Conservation (phyloP, 2,113 vertebrate species). For the Macrotis lagotis region DNA sequence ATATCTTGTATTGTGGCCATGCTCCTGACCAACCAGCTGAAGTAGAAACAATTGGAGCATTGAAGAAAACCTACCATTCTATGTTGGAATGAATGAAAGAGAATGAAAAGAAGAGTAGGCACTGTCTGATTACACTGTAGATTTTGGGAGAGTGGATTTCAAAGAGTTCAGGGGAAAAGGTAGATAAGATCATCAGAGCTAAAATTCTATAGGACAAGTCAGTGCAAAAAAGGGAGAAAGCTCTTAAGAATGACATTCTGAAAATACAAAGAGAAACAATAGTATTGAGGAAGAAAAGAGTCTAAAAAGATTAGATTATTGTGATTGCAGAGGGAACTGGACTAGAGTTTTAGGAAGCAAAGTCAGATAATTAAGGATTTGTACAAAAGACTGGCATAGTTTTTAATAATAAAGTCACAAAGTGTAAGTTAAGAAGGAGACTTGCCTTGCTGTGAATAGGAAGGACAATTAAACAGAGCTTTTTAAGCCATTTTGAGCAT, state of each 20-base stretch:
- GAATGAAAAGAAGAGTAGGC: background rate
- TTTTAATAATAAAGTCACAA: background rate
- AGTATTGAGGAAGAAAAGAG: background rate
- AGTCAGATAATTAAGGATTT: background rate
- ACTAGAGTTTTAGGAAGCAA: background rate
- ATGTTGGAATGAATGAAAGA: background rate
- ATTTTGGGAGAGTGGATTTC: background rate
- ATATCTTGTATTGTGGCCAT: background rate
- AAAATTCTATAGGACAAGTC: background rate
- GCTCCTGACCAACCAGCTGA: background rate
- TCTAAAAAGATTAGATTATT: background rate
- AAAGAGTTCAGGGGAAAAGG: background rate
- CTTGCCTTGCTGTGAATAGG: background rate
- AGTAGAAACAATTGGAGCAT: background rate
- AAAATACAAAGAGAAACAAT: background rate
- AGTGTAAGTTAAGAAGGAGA: background rate
- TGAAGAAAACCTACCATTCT: background rate
- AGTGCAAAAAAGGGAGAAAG: background rate
- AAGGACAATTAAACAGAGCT: background rate
- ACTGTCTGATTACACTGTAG: background rate
- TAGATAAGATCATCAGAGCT: background rate
- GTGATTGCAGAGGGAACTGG: background rate
- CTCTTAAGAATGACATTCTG: background rate
- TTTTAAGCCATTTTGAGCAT: background rate
- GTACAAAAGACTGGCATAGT: background rate